These are phyloP conservation scores for Troides oblongomaculatus DNA, from an alignment of 2,888 invertebrate genomes.

Conservation along the genomic window DNA sequence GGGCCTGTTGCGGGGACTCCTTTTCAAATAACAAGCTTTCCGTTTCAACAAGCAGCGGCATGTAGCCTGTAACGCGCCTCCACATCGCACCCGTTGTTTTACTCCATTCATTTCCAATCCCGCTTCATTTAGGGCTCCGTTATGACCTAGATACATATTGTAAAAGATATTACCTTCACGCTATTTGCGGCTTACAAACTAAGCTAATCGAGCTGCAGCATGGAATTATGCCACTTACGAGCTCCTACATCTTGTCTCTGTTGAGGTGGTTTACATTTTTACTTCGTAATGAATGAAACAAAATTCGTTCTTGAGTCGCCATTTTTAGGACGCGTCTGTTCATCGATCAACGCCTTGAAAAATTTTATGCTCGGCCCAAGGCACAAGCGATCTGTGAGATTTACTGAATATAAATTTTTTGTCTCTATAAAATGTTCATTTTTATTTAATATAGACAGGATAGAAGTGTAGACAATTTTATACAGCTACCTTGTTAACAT, in stretches of 20 bases:
- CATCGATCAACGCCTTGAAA: slow-evolving; percentile 29
- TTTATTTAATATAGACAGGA: no score
- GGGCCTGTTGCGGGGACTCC: slow-evolving; percentile 10
- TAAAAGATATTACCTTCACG: no score
- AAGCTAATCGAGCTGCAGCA: background rate
- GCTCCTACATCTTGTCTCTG: slow-evolving; percentile 7
- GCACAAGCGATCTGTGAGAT: background rate
- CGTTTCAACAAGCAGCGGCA: no score
- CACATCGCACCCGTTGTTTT: no score
- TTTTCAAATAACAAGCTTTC: background rate
- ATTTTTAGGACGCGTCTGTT: slow-evolving; percentile 25
- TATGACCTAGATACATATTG: no score
- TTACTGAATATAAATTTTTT: background rate
- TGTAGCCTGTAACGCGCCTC: no score
- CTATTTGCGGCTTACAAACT: background rate
- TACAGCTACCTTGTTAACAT: no score
- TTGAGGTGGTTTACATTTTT: slow-evolving; percentile 25
- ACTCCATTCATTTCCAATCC: no score
- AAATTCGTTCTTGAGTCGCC: slow-evolving; percentile 20
- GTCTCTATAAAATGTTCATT: no score
- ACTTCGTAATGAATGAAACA: background rate
- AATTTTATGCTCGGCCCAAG: slow-evolving; percentile 11
- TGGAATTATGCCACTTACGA: background rate
- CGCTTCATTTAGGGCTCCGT: no score
- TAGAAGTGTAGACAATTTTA: no score